These are phyloP conservation scores for Rhinolophus ferrumequinum DNA, from an alignment of 2,113 vertebrate species.

Conservation along the genomic window DNA sequence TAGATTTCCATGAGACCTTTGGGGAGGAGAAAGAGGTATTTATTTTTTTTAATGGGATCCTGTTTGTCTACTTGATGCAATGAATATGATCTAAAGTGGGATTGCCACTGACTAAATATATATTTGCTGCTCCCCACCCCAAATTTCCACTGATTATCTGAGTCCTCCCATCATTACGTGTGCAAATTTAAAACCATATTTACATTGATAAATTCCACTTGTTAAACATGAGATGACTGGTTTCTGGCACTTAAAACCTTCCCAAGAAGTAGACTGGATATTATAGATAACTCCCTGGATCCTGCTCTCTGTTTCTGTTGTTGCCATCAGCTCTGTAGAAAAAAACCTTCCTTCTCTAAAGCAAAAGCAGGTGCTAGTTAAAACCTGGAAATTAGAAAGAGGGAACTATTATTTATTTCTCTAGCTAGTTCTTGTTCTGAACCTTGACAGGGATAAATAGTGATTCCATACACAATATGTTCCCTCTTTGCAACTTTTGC, in stretches of 20 bases:
- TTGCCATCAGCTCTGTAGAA: slow-evolving; percentile 64
- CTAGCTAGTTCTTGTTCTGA: slow-evolving; percentile 73
- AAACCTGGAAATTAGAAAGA: slow-evolving; percentile 53
- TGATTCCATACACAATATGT: slow-evolving; percentile 74
- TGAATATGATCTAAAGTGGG: background rate
- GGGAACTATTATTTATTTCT: slow-evolving; percentile 51
- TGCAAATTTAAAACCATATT: background rate
- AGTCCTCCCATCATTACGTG: background rate
- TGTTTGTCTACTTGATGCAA: background rate
- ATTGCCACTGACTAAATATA: background rate
- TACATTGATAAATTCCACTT: background rate
- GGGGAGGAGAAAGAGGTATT: background rate
- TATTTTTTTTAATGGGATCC: background rate
- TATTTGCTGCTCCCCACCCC: background rate
- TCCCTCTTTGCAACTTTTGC: slow-evolving; percentile 69
- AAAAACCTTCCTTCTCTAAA: slow-evolving; percentile 71
- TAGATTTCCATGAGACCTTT: background rate
- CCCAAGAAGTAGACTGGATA: background rate
- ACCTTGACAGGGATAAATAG: slow-evolving; percentile 74
- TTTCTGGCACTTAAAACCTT: background rate
- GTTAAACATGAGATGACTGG: background rate
- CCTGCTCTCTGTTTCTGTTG: slow-evolving; percentile 59
- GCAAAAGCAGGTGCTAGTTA: slow-evolving; percentile 66
- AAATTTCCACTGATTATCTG: background rate
- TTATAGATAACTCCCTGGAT: background rate